Evolutionary conservation across 2,797 vertebrate species (phyloP).

Genomic region (Typhlichthys eigenmanni): DNA sequence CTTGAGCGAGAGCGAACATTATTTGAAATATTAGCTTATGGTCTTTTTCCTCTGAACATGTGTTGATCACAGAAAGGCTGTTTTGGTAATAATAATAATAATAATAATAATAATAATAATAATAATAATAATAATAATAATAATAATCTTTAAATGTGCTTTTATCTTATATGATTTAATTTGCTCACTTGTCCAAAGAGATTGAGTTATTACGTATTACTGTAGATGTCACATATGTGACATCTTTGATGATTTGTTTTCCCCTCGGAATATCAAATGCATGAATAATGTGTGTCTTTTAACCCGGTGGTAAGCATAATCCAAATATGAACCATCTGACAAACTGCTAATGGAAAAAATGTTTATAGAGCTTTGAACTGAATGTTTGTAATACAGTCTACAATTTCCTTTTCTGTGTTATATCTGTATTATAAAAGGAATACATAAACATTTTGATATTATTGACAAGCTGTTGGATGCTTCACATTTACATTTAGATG

Average conservation of each 20-base stretch:
- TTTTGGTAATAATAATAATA: too few relatives aligned
- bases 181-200: background rate
- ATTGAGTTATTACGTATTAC: background rate
- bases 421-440: slow-evolving; percentile 30
- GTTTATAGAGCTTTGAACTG: slow-evolving; percentile 25
- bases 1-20: too few relatives aligned
- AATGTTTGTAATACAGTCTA: slow-evolving; percentile 4
- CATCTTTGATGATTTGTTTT: slow-evolving; percentile 19
- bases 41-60: too few relatives aligned
- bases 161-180: background rate
- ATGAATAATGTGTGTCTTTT: background rate
- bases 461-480: slow-evolving; percentile 50
- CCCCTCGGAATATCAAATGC: background rate
- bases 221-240: slow-evolving; percentile 11
- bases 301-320: slow-evolving; percentile 5
- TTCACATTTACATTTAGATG: slow-evolving; percentile 63
- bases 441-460: slow-evolving; percentile 32
- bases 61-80: too few relatives aligned
- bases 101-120: too few relatives aligned
- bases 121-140: too few relatives aligned
- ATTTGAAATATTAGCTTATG: too few relatives aligned
- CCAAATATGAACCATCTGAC: slow-evolving; percentile 13
- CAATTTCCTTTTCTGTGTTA: slow-evolving; percentile 1
- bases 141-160: background rate
- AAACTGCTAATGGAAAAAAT: background rate